A percentile compares a stretch with the other conserved stretches of the same genome.
Conservation (phyloP, 2,113 vertebrate species). For the Heteronetta atricapilla region DNA sequence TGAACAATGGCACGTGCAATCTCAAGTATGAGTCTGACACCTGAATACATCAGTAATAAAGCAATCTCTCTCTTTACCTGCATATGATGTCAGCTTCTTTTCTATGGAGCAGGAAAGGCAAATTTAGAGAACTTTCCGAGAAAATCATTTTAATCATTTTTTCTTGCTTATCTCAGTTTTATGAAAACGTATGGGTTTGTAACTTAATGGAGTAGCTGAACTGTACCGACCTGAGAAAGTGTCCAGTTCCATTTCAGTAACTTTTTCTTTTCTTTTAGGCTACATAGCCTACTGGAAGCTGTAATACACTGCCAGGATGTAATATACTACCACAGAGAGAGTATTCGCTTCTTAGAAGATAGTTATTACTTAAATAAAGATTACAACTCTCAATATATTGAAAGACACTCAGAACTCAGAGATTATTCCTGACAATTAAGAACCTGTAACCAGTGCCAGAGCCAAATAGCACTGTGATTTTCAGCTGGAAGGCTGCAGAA, state of each 20-base stretch:
- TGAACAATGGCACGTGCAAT: background rate
- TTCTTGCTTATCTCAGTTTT: background rate
- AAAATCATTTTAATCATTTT: background rate
- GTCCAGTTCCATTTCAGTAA: background rate
- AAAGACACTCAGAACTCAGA: background rate
- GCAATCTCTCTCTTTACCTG: background rate
- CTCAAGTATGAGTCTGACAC: background rate
- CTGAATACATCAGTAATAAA: background rate
- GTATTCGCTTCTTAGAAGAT: background rate
- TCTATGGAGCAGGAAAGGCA: background rate
- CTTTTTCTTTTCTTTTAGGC: background rate
- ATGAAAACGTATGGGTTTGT: background rate
- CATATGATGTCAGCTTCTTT: background rate
- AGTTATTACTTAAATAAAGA: background rate
- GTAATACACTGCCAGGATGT: background rate
- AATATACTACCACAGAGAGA: background rate
- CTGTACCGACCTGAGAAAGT: background rate
- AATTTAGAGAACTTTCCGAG: background rate
- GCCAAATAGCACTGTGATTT: background rate
- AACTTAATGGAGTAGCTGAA: background rate
- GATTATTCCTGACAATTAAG: background rate
- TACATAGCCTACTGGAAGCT: background rate
- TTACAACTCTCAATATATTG: background rate
- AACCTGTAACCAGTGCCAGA: background rate
- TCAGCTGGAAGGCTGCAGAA: background rate